phyloP scores from a whole-genome alignment of 2,797 vertebrate species.

The Yasuhikotakia modesta region DNA sequence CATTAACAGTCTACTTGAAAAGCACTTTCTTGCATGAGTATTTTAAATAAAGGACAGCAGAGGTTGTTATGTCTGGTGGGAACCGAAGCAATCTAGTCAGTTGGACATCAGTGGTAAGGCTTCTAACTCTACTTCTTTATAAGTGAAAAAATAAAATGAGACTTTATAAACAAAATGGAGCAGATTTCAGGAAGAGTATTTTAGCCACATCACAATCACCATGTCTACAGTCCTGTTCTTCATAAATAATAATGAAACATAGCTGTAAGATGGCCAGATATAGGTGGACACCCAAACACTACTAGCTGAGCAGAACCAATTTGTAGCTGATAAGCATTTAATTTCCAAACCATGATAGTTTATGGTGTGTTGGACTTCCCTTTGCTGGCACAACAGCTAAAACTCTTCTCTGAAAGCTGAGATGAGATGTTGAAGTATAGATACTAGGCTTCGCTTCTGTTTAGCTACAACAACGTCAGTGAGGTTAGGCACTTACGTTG shows the following conservation, averaged over 20 bases:
- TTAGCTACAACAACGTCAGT: no score
- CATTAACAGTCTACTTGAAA: slow-evolving; percentile 46
- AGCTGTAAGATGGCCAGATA: background rate
- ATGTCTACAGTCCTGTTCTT: slow-evolving; percentile 3
- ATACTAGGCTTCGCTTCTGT: no score
- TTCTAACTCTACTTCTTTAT: slow-evolving; percentile 36
- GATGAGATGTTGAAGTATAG: background rate
- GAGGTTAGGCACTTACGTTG: background rate
- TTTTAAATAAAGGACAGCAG: slow-evolving; percentile 53
- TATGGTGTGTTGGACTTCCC: background rate
- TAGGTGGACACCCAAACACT: background rate
- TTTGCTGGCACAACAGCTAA: background rate
- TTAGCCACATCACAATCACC: slow-evolving; percentile 40
- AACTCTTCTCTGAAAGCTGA: background rate
- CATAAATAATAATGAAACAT: background rate
- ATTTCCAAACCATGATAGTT: background rate
- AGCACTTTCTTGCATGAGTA: slow-evolving; percentile 44
- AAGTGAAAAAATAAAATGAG: slow-evolving; percentile 62
- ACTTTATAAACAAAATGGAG: slow-evolving; percentile 50
- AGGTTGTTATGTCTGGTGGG: slow-evolving; percentile 66
- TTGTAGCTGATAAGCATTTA: background rate
- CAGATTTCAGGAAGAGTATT: slow-evolving; percentile 68
- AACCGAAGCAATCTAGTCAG: slow-evolving; percentile 68
- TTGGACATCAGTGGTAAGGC: slow-evolving; percentile 59
- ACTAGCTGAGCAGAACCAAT: no score